These are phyloP conservation scores for Linurgus olivaceus DNA, from an alignment of 2,797 vertebrate species.

Conservation along the genomic window DNA sequence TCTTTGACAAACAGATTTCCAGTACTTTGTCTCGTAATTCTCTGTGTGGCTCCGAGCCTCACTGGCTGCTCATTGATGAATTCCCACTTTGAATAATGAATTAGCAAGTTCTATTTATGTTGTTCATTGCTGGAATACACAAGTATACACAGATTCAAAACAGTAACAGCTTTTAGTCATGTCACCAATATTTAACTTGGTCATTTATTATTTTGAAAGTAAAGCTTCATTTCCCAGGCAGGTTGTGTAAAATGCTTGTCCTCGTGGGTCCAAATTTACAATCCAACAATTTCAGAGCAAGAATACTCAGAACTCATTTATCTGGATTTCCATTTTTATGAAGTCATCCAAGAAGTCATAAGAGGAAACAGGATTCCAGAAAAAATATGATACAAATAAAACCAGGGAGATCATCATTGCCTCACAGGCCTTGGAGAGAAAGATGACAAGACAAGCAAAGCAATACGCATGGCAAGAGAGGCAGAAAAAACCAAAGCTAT, in stretches of 20 bases:
- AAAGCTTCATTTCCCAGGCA: not conserved
- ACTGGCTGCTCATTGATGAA: not conserved
- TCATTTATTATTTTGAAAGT: not conserved
- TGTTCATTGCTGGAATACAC: not conserved
- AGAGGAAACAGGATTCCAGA: not conserved
- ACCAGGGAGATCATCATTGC: not conserved
- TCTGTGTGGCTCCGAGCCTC: not conserved
- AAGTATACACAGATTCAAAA: not conserved
- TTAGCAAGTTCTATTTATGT: not conserved
- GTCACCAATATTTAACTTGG: not conserved
- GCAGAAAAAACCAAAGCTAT: not conserved
- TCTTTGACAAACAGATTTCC: slow-evolving; percentile 24
- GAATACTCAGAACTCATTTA: not conserved
- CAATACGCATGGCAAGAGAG: not conserved
- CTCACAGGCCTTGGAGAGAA: not conserved
- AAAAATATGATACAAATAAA: not conserved
- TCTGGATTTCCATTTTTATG: not conserved
- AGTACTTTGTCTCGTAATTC: not conserved
- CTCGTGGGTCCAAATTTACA: not conserved
- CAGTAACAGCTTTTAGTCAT: not conserved
- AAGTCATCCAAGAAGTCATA: not conserved
- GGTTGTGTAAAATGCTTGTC: not conserved
- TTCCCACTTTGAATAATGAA: not conserved
- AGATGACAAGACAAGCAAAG: not conserved
- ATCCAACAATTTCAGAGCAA: not conserved